Base-by-base conservation (phyloP, 2,113 vertebrate genomes). In the Nyctereutes procyonoides region DNA sequence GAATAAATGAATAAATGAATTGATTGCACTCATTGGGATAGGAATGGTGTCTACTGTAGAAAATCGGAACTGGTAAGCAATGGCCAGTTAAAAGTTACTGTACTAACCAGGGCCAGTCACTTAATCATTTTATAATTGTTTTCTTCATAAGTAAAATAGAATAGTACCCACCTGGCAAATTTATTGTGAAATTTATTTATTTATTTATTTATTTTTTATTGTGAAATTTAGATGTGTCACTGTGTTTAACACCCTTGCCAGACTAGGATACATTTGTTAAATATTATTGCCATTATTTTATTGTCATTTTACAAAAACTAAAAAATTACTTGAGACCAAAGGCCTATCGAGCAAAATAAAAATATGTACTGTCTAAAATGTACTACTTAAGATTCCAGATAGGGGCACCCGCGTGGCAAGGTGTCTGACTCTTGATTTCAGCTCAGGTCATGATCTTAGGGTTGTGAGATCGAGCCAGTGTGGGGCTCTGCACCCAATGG, bases 151-250 rank as follows among this genome's bases (percentile, higher is more conserved):
- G 56, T 95, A 92, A 85, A 62, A 81, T 38, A 76, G 1, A 38
- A 10, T 30, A 65, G 28, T 7, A 60, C 26, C 11, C 16, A 94
- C 2, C 5, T 28, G 48, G 3, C 71, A 95, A 73, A 17, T 73
- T 24, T 77, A 73, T 22, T 79, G 56, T 62, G 16, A 95, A 95
- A 65, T 79, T 93, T 91, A 93, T n/a, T n/a, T n/a, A n/a, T n/a
- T n/a, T n/a, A n/a, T n/a, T n/a, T n/a, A n/a, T n/a, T n/a, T n/a
- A n/a, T n/a, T n/a, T n/a, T 73, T 24, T 77, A 73, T 22, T 79
- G 56, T 62, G 16, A 95, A 95, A 65, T 79, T 93, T 91, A 93
- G 84, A 71, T 96, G 48, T 74, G 8, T 80, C 79, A 51, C 60
- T 82, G 7, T 4, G 30, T 91, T 93, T 86, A 74, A 94, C 65